Evolutionary conservation across 2,888 invertebrate genomes (phyloP), one percentile per base, ranked within the genome.

Genomic region (Stenoptilia bipunctidactyla): DNA sequence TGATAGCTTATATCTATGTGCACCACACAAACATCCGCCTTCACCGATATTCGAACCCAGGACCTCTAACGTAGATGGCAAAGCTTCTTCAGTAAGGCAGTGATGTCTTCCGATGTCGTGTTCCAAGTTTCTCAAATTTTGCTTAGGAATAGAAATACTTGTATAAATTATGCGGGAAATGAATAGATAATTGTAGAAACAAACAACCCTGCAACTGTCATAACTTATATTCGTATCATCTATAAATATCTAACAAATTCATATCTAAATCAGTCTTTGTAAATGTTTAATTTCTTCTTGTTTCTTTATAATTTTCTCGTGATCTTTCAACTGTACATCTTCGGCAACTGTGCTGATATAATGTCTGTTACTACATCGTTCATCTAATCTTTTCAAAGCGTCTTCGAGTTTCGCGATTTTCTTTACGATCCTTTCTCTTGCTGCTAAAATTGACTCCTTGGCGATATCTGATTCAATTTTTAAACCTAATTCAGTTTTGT

Each of bases 391-490:
- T 0, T 44, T 36, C 20, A 82, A 47, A 41, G 41, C 53, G 0
- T 71, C 64, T 52, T 74, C 61, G 27, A 73, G 40, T 51, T 66
- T 75, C 1, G 45, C 55, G 1, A 76, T 60, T 57, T 61, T 68
- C 40, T 70, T 69, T 13, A 56, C 45, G 15, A 83, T 40, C 48
- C 61, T 76, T 5, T 47, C 49, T 51, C 53, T 69, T 1, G 75
- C 74, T 1, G 53, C 52, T 34, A 48, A 40, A 30, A 80, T 57
- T 1, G 61, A 53, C 5, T 51, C 51, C 13, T 66, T 58, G 2
- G 60, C 50, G 39, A 72, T 58, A 8, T 63, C 59, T 0, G 60
- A 69, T 1, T 61, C 15, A 13, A 82, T 50, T 57, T 77, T 71
- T 9, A 83, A 48, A 34, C 53, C 53, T 1, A 83, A 48, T 53